Evolutionary conservation across 2,797 vertebrate species (phyloP), one percentile per base, ranked within the genome.

Genomic region (Parambassis ranga): DNA sequence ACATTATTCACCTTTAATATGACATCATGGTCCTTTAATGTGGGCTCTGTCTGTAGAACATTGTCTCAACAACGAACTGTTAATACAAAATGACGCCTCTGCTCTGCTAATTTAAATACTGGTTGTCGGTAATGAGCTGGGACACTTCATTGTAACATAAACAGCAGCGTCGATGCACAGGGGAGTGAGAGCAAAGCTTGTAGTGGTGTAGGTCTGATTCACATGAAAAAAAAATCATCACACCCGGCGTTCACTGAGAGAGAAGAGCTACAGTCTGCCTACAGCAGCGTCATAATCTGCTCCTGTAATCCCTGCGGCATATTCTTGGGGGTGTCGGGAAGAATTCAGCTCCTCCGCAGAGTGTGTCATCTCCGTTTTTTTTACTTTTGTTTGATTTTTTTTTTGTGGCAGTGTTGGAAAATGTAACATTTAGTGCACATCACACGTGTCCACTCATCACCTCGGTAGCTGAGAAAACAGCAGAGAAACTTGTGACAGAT

Each of bases 281-380:
- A 6, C 24, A 47, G 44, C 15, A 15, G 16, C 11, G 64, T 38
- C 22, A 44, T 62, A 47, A 39, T 73, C 23, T 68, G 38, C 1
- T 23, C 15, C 20, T 53, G 7, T 60, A 63, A 75, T 71, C 60
- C 77, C 55, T 67, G 74, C 62, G 24, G 56, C 52, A 55, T 49
- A 31, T 60, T 57, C 37, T 6, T 32, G 39, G 42, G 22, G 42
- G 22, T 71, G 48, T 64, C 37, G 35, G 24, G 39, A 65, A 63
- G 35, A 59, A 37, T 49, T 46, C 19, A 35, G 39, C 8, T 22
- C 1, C 14, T 53, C 11, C 7, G 24, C 5, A 13, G 28, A 42
- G n/a, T n/a, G n/a, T n/a, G n/a, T n/a, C n/a, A n/a, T n/a, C n/a
- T n/a, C n/a, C n/a, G n/a, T n/a, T n/a, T n/a, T n/a, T n/a, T n/a